These are phyloP conservation scores for Kryptolebias marmoratus DNA, from an alignment of 2,113 vertebrate species.

Conservation along the genomic window DNA sequence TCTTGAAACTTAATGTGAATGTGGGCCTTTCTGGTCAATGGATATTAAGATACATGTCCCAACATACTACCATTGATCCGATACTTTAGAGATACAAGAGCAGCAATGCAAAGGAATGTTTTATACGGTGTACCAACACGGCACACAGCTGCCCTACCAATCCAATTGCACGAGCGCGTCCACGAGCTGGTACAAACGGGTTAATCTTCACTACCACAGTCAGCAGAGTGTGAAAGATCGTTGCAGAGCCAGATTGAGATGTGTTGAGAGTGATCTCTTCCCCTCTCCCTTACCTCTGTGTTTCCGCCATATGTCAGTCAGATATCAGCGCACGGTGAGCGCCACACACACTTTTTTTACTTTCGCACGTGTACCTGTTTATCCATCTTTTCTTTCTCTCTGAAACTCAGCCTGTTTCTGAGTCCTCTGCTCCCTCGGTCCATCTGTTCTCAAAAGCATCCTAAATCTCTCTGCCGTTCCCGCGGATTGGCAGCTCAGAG, in stretches of 20 bases:
- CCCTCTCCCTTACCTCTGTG: constrained; percentile 18
- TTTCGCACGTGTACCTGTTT: constrained; percentile 51
- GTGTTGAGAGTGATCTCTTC: constrained; percentile 20
- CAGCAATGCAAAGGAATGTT: no score
- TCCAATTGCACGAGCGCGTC: no score
- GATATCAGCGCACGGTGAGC: constrained; percentile 29
- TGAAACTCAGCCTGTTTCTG: constrained; percentile 4
- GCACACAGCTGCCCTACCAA: no score
- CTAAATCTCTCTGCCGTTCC: constrained; percentile 22
- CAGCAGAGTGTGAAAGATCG: constrained; percentile 3
- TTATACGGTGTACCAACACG: no score
- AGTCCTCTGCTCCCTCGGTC: constrained; percentile 29
- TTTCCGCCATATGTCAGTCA: constrained; percentile 44
- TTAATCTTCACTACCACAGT: background rate
- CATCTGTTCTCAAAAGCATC: constrained; percentile 52
- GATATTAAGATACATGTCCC: no score
- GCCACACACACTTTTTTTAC: constrained; percentile 10
- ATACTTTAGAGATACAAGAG: no score
- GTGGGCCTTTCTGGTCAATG: no score
- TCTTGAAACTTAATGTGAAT: no score
- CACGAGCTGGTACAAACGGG: no score
- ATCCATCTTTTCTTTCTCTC: constrained; percentile 28
- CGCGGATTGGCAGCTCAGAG: background rate
- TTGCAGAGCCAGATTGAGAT: constrained; percentile 21
- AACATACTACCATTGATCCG: no score